These are phyloP conservation scores for Ichneumon xanthorius DNA, from an alignment of 2,888 invertebrate species.

Conservation along the genomic window DNA sequence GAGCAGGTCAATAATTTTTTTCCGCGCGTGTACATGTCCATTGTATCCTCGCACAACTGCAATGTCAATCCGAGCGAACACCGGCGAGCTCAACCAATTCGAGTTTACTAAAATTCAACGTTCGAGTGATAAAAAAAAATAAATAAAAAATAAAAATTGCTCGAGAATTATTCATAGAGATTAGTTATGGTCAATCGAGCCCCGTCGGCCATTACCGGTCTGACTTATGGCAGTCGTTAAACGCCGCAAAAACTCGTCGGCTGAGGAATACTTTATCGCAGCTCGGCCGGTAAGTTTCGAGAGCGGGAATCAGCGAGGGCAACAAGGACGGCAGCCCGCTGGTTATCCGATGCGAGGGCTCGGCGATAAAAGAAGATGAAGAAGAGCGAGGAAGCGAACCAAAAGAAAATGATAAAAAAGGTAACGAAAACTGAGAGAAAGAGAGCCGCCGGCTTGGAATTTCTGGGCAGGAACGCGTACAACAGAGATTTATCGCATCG, in stretches of 20 bases:
- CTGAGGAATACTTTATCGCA: conserved; percentile 28
- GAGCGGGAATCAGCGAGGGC: not conserved
- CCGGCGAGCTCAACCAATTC: no score
- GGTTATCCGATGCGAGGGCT: not conserved
- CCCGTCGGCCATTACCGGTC: not conserved
- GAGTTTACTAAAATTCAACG: not conserved
- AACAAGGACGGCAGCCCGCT: not conserved
- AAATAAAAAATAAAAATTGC: not conserved
- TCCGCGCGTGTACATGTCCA: no score
- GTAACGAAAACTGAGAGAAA: not conserved
- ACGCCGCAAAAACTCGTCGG: conserved; percentile 29
- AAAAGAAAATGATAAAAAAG: not conserved
- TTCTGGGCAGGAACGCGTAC: conserved; percentile 23
- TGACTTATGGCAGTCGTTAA: conserved; percentile 29
- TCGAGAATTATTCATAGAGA: conserved; percentile 13
- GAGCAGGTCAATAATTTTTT: no score
- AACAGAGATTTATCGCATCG: conserved; percentile 30
- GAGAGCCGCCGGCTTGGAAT: conserved; percentile 9
- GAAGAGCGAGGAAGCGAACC: not conserved
- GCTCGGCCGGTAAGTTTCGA: not conserved
- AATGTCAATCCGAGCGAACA: no score
- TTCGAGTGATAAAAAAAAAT: not conserved
- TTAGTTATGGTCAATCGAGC: conserved; percentile 10
- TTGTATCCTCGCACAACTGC: no score
- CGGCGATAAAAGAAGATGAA: conserved; percentile 8